A percentile compares a stretch with the other conserved stretches of the same genome.
phyloP scores from a whole-genome alignment of 1,140 invertebrate species.

The Macrocentrus cingulum region DNA sequence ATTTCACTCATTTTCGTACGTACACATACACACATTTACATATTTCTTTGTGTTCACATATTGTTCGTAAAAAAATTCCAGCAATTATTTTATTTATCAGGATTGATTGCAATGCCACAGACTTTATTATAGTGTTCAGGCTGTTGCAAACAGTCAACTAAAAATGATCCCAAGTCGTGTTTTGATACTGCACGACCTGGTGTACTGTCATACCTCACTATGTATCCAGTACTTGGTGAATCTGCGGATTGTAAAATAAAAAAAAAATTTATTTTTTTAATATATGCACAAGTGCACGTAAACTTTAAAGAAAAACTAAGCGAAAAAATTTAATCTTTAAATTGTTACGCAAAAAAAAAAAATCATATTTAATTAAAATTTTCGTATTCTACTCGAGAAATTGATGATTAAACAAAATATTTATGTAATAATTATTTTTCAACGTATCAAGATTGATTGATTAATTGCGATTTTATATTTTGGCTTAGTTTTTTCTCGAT shows the following conservation, averaged over 20 bases:
- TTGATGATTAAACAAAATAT: too few relatives aligned
- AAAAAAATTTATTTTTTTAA: conserved; percentile 5
- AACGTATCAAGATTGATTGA: too few relatives aligned
- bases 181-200: conserved; percentile 73
- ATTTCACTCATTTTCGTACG: not conserved
- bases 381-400: too few relatives aligned
- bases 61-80: not conserved
- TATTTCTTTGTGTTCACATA: conserved; percentile 12
- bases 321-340: too few relatives aligned
- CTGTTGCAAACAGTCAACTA: conserved; percentile 69
- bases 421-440: too few relatives aligned
- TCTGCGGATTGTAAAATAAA: conserved; percentile 62
- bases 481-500: not conserved
- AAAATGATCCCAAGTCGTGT: conserved; percentile 73
- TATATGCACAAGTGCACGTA: too few relatives aligned
- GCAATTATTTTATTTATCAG: conserved; percentile 2
- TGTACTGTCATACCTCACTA: conserved; percentile 62
- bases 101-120: conserved; percentile 62
- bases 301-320: too few relatives aligned
- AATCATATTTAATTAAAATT: too few relatives aligned
- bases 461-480: too few relatives aligned
- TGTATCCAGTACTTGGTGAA: conserved; percentile 60
- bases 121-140: conserved; percentile 70
- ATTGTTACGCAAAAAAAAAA: too few relatives aligned
- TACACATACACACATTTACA: conserved; percentile 1